Evolutionary conservation across 2,113 vertebrate species (phyloP).

Genomic region (Puffinus mauretanicus): DNA sequence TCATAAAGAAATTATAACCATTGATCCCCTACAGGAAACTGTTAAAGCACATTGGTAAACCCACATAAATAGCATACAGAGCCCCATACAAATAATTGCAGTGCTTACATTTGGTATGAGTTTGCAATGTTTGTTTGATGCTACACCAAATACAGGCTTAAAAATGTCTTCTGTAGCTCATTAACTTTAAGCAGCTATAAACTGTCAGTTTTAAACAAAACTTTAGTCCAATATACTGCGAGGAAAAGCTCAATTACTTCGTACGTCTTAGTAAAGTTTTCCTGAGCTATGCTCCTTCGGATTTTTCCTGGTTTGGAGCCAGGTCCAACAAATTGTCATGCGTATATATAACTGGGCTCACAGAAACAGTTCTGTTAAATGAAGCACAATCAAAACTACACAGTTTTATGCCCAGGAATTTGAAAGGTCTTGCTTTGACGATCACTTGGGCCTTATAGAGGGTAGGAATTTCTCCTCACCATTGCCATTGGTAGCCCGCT

Average conservation of each 20-base stretch:
- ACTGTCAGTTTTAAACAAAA: background rate
- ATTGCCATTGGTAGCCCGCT: background rate
- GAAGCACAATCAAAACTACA: background rate
- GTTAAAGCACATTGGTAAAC: background rate
- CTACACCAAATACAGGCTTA: background rate
- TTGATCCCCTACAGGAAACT: background rate
- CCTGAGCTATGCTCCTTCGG: background rate
- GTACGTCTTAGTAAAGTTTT: background rate
- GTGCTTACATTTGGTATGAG: background rate
- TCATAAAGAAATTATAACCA: background rate
- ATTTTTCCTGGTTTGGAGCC: background rate
- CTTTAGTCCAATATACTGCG: background rate
- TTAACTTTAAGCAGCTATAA: constrained; percentile 4
- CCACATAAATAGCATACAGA: background rate
- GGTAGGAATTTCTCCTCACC: background rate
- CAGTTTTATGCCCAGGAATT: background rate
- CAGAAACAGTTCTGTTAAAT: background rate
- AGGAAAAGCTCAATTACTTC: background rate
- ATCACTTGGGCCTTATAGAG: background rate
- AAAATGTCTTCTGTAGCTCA: constrained; percentile 18
- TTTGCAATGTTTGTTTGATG: constrained; percentile 37
- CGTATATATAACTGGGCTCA: background rate
- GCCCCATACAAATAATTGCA: background rate
- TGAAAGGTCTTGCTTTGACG: background rate
- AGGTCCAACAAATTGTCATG: background rate